Conservation (phyloP, 2,797 vertebrate species). For the Sciurus carolinensis region DNA sequence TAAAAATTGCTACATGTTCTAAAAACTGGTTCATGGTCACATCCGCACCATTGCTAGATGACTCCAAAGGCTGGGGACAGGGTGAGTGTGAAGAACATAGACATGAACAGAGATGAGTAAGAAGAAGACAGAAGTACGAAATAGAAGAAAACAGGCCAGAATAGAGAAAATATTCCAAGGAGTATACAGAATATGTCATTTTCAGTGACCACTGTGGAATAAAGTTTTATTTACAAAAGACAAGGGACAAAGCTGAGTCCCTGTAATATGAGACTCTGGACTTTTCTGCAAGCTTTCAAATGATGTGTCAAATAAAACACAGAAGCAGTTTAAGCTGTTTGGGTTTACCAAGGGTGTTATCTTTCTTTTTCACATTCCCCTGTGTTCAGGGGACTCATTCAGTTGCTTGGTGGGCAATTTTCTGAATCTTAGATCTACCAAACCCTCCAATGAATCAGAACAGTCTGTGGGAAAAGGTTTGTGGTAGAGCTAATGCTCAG, state of each 20-base stretch:
- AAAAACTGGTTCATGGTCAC: background rate
- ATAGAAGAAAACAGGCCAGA: background rate
- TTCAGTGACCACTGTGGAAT: background rate
- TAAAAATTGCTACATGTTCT: background rate
- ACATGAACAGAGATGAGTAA: background rate
- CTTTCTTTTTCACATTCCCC: background rate
- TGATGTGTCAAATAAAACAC: background rate
- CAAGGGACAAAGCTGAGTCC: background rate
- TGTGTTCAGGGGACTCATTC: background rate
- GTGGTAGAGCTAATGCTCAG: too few relatives aligned
- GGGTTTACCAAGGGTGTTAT: background rate
- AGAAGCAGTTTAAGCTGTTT: background rate
- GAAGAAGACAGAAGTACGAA: background rate
- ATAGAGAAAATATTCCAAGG: background rate
- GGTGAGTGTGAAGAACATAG: background rate
- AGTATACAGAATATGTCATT: conserved; percentile 1
- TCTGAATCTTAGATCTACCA: background rate
- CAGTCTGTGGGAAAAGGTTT: too few relatives aligned
- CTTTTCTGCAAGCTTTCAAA: background rate
- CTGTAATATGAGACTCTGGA: background rate
- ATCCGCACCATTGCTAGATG: background rate
- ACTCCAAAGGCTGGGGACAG: background rate
- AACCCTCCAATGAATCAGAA: background rate
- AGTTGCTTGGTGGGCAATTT: background rate
- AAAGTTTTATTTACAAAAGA: background rate